Base-by-base conservation (phyloP, 1,140 invertebrate species). In the Akabosia matsudoensis region DNA sequence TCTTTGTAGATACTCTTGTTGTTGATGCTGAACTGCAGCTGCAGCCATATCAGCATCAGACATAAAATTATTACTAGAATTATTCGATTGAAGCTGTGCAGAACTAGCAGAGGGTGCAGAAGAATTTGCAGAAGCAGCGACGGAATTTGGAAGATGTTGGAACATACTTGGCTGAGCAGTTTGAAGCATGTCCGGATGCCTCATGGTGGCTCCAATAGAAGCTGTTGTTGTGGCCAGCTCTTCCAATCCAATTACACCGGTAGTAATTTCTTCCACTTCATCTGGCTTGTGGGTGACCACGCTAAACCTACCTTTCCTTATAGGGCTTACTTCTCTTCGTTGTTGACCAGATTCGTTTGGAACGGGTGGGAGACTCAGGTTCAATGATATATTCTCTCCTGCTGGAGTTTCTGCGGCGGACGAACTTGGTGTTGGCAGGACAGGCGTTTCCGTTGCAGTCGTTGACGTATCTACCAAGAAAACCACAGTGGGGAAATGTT, bases 251-350 rank as follows among this genome's bases (percentile, higher is more conserved):
- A 72, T 72, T 1, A 72, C 37, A 37, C 37, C 70, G 31, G 70
- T 34, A 30, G 45, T 52, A 34, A 54, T 30, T 18, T 81, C 79
- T 30, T 77, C 79, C 1, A 70, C 45, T n/a, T 80, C 79, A 51
- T 82, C 80, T 2, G 79, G 72, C 34, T 74, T 78, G 34, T 82
- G 82, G 13, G 82, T 82, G 0, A 82, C 82, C 26, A 82, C 82
- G 34, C 79, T 82, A 51, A 82, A 82, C n/a, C 82, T 70, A 16
- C 82, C 82, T 30, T 78, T 77, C 56, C 77, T 67, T 33, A 82
- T 73, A 2, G 80, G 74, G 26, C 73, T 78, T 14, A 74, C 33
- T 33, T 74, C 71, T 33, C 33, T 30, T 72, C 33, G 33, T 4
- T 56, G 54, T 22, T 37, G 37, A 18, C 4, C 33, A 16, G 30